phyloP scores from a whole-genome alignment of 1,140 invertebrate species.

The Venturia canescens region DNA sequence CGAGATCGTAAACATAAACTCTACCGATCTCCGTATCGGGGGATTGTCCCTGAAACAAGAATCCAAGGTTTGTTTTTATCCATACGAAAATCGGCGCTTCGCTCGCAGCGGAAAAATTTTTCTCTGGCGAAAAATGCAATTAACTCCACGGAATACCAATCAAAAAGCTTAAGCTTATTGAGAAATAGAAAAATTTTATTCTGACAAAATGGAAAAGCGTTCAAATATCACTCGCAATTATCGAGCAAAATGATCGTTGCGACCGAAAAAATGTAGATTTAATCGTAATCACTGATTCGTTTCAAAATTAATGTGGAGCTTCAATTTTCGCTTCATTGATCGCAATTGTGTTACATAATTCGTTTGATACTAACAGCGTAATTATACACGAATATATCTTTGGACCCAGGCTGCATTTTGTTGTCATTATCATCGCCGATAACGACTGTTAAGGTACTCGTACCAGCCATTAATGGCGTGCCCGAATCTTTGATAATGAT shows the following conservation, averaged over 20 bases:
- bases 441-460: slow-evolving; percentile 95
- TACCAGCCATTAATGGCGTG: slow-evolving; percentile 94
- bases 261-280: too few relatives aligned
- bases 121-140: too few relatives aligned
- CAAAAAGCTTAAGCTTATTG: too few relatives aligned
- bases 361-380: slow-evolving; percentile 81
- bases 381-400: slow-evolving; percentile 98
- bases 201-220: too few relatives aligned
- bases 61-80: not conserved
- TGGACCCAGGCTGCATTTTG: slow-evolving; percentile 96
- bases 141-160: too few relatives aligned
- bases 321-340: not conserved
- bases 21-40: slow-evolving; percentile 95
- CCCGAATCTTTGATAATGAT: slow-evolving; percentile 95
- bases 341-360: not conserved
- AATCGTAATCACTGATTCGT: not conserved
- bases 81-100: not conserved
- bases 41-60: slow-evolving; percentile 85
- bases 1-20: slow-evolving; percentile 96
- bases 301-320: too few relatives aligned
- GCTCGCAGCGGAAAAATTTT: too few relatives aligned
- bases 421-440: slow-evolving; percentile 98
- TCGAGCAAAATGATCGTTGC: too few relatives aligned
- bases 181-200: too few relatives aligned
- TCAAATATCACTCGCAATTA: too few relatives aligned